Conservation (phyloP, 1,140 invertebrate genomes). For the Bathynomus jamesi region DNA sequence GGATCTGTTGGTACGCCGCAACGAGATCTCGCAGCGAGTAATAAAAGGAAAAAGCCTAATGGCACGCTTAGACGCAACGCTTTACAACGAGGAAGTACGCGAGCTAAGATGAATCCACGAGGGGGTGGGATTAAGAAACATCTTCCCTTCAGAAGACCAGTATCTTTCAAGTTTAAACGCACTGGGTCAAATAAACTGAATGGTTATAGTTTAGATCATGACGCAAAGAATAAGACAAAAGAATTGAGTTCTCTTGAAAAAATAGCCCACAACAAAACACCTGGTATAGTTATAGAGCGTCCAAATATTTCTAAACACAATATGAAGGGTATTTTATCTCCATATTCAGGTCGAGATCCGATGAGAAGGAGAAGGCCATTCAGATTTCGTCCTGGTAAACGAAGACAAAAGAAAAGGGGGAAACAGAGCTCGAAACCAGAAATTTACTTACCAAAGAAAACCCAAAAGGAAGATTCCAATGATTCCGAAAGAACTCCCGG, state of each 20-base stretch:
- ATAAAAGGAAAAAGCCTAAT: background rate
- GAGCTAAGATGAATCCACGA: background rate
- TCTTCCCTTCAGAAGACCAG: slow-evolving; percentile 29
- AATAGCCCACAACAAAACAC: background rate
- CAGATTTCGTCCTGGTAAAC: too few relatives aligned
- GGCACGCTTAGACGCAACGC: too few relatives aligned
- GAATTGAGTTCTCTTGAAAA: background rate
- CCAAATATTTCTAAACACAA: background rate
- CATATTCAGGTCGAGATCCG: too few relatives aligned
- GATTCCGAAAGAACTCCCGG: too few relatives aligned
- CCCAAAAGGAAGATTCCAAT: too few relatives aligned
- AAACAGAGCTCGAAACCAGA: too few relatives aligned
- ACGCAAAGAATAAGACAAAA: background rate
- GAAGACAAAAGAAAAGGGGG: too few relatives aligned
- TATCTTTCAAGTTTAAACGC: slow-evolving; percentile 29
- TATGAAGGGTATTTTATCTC: too few relatives aligned
- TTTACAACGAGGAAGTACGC: too few relatives aligned
- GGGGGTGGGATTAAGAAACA: too few relatives aligned
- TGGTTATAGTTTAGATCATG: background rate
- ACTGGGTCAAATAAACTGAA: background rate
- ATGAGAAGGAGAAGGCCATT: too few relatives aligned
- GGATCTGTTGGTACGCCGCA: background rate
- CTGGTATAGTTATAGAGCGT: background rate
- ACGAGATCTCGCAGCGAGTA: background rate
- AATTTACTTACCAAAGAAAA: too few relatives aligned